Evolutionary conservation across 2,113 vertebrate genomes (phyloP).

Genomic region (Garra rufa): DNA sequence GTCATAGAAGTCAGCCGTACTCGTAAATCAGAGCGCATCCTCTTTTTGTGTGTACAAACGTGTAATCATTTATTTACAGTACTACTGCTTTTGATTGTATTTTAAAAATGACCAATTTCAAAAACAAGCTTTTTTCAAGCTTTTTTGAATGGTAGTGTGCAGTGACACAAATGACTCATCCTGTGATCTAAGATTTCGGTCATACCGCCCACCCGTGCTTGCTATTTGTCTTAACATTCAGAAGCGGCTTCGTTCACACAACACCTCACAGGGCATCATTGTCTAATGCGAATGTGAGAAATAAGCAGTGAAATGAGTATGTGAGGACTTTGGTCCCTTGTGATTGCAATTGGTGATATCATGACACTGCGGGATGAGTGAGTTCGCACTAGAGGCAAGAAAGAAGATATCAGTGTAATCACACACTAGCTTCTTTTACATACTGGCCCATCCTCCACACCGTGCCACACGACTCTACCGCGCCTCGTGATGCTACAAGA

Average conservation of each 20-base stretch:
- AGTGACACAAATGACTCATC: not conserved
- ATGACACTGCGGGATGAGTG: constrained; percentile 1
- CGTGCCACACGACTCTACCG: not conserved
- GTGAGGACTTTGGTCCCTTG: constrained; percentile 1
- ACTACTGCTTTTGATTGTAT: not conserved
- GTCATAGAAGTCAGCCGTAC: not conserved
- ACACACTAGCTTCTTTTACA: constrained; percentile 49
- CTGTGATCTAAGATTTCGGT: constrained; percentile 13
- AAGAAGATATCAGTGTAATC: constrained; percentile 35
- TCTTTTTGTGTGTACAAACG: not conserved
- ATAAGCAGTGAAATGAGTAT: not conserved
- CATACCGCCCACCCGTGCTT: not conserved
- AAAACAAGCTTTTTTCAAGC: not conserved
- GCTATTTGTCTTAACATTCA: constrained; percentile 23
- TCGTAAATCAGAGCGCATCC: not conserved
- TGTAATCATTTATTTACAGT: not conserved
- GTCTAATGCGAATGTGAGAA: constrained; percentile 18
- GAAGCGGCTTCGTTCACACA: constrained; percentile 9
- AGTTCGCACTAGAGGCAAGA: constrained; percentile 11
- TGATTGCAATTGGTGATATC: constrained; percentile 4
- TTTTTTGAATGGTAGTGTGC: not conserved
- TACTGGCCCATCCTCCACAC: constrained; percentile 19
- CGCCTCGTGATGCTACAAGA: constrained; percentile 29
- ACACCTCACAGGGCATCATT: not conserved
- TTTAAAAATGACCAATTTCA: not conserved